Percentiles rank a stretch among this genome's conserved stretches.
These are phyloP conservation scores for Liparis tanakae DNA, from an alignment of 2,797 vertebrate species.

Conservation along the genomic window DNA sequence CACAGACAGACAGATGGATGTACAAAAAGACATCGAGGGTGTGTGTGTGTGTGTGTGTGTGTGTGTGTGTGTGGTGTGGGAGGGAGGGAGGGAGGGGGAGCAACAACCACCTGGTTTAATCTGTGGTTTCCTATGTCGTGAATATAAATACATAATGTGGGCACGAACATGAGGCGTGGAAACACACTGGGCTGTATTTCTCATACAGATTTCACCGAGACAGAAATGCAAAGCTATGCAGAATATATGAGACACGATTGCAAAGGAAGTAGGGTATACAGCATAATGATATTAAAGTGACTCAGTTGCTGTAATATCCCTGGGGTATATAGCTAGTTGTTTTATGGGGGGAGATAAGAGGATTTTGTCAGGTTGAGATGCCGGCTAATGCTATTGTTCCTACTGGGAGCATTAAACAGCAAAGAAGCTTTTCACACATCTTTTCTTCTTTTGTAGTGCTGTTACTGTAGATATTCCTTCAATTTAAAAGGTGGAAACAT, in stretches of 20 bases:
- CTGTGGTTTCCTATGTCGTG: slow-evolving; percentile 13
- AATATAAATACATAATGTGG: slow-evolving; percentile 43
- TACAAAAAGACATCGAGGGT: slow-evolving; percentile 34
- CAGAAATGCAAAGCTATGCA: slow-evolving; percentile 67
- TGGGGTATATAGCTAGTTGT: slow-evolving; percentile 74
- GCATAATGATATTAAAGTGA: slow-evolving; percentile 80
- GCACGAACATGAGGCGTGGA: slow-evolving; percentile 30
- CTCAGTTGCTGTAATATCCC: slow-evolving; percentile 73
- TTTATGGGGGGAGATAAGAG: slow-evolving; percentile 79
- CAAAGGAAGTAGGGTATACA: slow-evolving; percentile 62
- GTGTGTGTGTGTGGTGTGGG: neutral
- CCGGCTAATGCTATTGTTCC: slow-evolving; percentile 79
- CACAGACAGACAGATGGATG: slow-evolving; percentile 42
- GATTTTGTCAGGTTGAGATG: slow-evolving; percentile 81
- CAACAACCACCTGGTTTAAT: slow-evolving; percentile 66
- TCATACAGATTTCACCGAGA: slow-evolving; percentile 27
- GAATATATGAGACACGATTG: slow-evolving; percentile 58
- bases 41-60: neutral
- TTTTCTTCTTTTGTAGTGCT: slow-evolving; percentile 69
- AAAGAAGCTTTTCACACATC: slow-evolving; percentile 75
- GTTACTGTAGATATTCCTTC: slow-evolving; percentile 69
- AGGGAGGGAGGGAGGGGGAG: slow-evolving; percentile 28
- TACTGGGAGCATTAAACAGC: slow-evolving; percentile 71
- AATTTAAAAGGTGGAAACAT: slow-evolving; percentile 59
- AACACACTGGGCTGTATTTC: slow-evolving; percentile 22